phyloP scores from a whole-genome alignment of 2,888 invertebrate genomes.

The Megaustenia siamemsis region DNA sequence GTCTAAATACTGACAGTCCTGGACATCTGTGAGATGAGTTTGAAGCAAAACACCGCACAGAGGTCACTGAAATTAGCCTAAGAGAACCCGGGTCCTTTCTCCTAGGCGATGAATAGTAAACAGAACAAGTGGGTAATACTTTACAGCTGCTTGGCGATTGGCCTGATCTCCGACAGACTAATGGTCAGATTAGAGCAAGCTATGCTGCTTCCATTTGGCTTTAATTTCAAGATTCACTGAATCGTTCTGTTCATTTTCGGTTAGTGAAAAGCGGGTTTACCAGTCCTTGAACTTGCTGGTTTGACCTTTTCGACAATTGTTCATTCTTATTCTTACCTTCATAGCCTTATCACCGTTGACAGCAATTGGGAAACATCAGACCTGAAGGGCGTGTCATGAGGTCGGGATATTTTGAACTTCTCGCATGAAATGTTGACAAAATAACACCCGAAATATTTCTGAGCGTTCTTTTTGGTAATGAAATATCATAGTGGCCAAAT shows the following conservation, averaged over 20 bases:
- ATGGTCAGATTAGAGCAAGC: neutral
- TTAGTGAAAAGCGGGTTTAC: neutral
- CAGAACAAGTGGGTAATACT: neutral
- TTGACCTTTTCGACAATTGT: neutral
- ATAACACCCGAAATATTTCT: neutral
- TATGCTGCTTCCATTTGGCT: neutral
- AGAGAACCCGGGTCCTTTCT: too few relatives aligned
- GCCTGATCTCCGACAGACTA: neutral
- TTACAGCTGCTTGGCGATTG: neutral
- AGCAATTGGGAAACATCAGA: neutral
- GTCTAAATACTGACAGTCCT: too few relatives aligned
- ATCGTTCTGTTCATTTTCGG: neutral
- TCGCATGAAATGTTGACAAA: constrained; percentile 1
- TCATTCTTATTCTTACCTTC: neutral
- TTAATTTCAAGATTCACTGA: neutral
- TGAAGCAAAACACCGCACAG: too few relatives aligned
- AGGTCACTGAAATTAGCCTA: too few relatives aligned
- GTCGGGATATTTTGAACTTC: neutral
- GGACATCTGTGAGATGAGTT: too few relatives aligned
- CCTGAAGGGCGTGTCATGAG: neutral
- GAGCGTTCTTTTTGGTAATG: neutral
- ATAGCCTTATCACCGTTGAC: neutral
- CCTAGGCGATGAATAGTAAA: too few relatives aligned
- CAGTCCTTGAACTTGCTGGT: neutral
- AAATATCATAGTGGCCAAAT: neutral